phyloP scores from a whole-genome alignment of 2,797 vertebrate species.

The Chiloscyllium punctatum region DNA sequence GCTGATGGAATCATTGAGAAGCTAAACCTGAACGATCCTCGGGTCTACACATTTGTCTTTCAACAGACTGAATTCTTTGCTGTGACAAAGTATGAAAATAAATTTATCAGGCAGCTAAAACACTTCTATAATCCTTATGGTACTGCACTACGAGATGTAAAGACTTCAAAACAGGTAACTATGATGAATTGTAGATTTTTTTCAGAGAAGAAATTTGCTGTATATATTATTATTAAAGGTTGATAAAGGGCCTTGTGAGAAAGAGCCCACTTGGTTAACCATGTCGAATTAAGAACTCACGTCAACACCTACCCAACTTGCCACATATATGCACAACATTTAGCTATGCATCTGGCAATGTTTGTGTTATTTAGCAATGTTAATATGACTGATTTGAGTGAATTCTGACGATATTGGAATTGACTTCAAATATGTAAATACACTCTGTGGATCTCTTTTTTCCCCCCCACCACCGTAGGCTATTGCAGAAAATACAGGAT shows the following conservation, averaged over 20 bases:
- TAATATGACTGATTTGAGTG: neutral
- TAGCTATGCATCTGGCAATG: neutral
- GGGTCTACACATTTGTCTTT: neutral
- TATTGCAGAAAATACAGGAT: no score
- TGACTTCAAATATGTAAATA: neutral
- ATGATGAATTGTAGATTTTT: neutral
- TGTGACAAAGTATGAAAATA: slow-evolving; percentile 34
- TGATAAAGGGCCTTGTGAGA: neutral
- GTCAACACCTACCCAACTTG: no score
- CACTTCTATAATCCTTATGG: slow-evolving; percentile 34
- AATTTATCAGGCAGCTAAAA: slow-evolving; percentile 34
- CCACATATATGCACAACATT: no score
- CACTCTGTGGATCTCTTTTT: neutral
- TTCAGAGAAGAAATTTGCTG: neutral
- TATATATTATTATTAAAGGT: neutral
- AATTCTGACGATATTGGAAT: neutral
- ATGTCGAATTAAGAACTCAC: neutral
- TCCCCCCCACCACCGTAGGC: no score
- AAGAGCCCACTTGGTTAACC: neutral
- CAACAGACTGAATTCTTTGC: slow-evolving; percentile 32
- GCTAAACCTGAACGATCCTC: neutral
- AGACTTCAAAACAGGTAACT: slow-evolving; percentile 26
- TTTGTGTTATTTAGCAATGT: neutral
- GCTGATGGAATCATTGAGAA: neutral
- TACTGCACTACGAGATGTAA: slow-evolving; percentile 16